phyloP scores from a whole-genome alignment of 2,113 vertebrate species.

The Macroglossus sobrinus region DNA sequence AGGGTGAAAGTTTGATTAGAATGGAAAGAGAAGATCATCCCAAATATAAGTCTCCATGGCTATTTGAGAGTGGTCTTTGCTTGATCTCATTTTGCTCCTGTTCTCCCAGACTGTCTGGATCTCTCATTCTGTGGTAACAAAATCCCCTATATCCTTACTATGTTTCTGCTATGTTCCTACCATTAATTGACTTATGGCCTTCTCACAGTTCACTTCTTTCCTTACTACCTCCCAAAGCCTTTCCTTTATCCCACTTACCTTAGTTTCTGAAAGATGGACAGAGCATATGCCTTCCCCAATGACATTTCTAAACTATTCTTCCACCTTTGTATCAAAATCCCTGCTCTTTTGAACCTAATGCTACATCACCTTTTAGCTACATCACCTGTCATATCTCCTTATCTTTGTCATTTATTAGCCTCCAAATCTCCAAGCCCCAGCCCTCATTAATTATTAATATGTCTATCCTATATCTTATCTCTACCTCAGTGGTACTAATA shows the following conservation, averaged over 20 bases:
- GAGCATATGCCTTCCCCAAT: neutral
- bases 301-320: neutral
- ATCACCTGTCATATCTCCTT: neutral
- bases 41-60: neutral
- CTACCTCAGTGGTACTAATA: neutral
- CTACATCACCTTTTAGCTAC: neutral
- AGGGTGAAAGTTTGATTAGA: neutral
- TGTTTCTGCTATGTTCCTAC: neutral
- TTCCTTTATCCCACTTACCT: neutral
- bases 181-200: neutral
- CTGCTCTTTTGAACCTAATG: neutral
- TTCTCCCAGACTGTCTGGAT: neutral
- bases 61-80: neutral
- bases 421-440: neutral
- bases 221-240: neutral
- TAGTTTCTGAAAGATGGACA: neutral
- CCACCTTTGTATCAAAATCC: neutral
- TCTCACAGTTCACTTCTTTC: neutral
- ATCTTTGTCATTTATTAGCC: neutral
- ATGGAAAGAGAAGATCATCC: neutral
- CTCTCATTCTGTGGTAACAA: neutral
- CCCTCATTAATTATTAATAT: neutral
- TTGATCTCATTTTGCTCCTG: neutral
- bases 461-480: neutral
- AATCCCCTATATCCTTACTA: neutral